Conservation (phyloP, 2,888 invertebrate species). For the Saturnia pavonia region DNA sequence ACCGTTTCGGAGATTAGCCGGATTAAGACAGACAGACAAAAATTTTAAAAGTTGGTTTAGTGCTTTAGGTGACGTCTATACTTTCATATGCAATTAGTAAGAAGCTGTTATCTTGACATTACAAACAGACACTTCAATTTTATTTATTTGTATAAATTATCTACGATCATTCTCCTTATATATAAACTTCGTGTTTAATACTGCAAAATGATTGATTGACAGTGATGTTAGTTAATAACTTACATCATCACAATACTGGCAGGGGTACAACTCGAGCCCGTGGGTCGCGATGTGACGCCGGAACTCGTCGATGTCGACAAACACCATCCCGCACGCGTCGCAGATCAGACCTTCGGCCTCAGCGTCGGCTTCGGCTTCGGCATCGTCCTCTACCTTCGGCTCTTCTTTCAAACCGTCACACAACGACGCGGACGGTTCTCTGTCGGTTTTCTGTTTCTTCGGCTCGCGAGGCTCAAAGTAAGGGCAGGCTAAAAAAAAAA, state of each 20-base stretch:
- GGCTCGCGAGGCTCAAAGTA: slow-evolving; percentile 72
- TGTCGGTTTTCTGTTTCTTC: slow-evolving; percentile 42
- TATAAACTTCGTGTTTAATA: too few species aligned
- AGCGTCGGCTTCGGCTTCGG: slow-evolving; percentile 34
- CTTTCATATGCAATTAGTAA: too few species aligned
- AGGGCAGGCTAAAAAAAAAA: slow-evolving; percentile 56
- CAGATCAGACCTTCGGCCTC: slow-evolving; percentile 56
- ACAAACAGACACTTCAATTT: too few species aligned
- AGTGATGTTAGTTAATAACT: slow-evolving; percentile 26
- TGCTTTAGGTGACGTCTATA: too few species aligned
- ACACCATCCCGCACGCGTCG: slow-evolving; percentile 65
- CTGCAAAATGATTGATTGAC: too few species aligned
- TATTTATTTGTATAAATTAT: too few species aligned
- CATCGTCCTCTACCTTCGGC: slow-evolving; percentile 40
- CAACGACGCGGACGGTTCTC: neutral
- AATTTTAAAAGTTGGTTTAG: too few species aligned
- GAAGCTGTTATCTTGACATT: too few species aligned
- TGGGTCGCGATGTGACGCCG: slow-evolving; percentile 58
- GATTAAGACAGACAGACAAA: too few species aligned
- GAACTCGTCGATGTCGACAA: slow-evolving; percentile 52
- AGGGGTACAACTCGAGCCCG: slow-evolving; percentile 54
- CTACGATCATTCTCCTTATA: too few species aligned
- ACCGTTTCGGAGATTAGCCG: too few species aligned
- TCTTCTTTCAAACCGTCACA: slow-evolving; percentile 9
- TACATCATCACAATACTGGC: slow-evolving; percentile 65